Conservation (phyloP, 2,888 invertebrate species). For the Caenorhabditis becei region DNA sequence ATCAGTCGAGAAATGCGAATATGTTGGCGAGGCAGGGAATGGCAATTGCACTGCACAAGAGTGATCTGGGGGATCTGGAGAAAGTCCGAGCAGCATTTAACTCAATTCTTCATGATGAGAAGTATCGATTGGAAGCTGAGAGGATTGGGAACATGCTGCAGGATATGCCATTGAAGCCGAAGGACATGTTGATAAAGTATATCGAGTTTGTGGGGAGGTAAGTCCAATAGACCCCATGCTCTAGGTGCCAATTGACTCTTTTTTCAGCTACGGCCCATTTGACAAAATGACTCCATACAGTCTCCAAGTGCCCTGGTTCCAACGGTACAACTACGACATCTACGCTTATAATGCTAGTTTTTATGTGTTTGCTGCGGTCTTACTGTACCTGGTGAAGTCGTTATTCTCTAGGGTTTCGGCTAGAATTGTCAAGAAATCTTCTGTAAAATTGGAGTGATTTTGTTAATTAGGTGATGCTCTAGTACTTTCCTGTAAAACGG, state of each 20-base stretch:
- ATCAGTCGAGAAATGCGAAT: conserved; percentile 10
- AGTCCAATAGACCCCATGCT: not conserved
- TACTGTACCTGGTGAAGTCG: not conserved
- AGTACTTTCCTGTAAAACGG: no score
- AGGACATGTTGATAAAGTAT: conserved; percentile 19
- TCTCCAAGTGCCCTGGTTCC: not conserved
- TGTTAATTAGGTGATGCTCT: no score
- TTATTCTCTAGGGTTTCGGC: not conserved
- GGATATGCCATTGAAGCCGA: conserved; percentile 14
- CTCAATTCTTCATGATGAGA: conserved; percentile 7
- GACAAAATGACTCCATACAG: conserved; percentile 23
- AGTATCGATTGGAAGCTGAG: conserved; percentile 2
- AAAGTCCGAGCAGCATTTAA: not conserved
- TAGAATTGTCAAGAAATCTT: not conserved
- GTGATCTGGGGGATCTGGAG: conserved; percentile 4
- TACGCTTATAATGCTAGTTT: not conserved
- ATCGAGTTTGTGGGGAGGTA: conserved; percentile 34
- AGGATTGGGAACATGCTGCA: not conserved
- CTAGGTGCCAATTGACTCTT: not conserved
- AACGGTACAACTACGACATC: conserved; percentile 1
- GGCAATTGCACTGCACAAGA: conserved; percentile 12
- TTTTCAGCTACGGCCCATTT: conserved; percentile 23
- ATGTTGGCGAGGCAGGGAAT: conserved; percentile 21
- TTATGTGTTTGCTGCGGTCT: not conserved
- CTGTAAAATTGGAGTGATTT: no score